These are phyloP conservation scores for Nematolebias whitei DNA, from an alignment of 2,113 vertebrate species.

Conservation along the genomic window DNA sequence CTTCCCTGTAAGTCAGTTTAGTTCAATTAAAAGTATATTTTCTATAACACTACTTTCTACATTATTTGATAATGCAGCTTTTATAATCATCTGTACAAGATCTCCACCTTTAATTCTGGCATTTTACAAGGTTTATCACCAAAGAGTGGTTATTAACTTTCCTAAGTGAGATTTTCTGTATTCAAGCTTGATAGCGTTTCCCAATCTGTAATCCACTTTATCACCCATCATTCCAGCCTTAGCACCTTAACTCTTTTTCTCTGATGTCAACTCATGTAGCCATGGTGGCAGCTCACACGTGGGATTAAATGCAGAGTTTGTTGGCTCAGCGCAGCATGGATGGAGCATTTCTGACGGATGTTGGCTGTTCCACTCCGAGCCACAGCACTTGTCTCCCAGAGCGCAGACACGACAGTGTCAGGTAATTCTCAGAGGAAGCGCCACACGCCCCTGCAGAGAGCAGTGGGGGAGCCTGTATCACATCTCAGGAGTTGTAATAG, in stretches of 20 bases:
- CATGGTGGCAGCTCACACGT: constrained; percentile 85
- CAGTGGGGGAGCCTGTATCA: constrained; percentile 78
- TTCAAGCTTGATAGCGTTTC: constrained; percentile 66
- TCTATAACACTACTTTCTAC: constrained; percentile 10
- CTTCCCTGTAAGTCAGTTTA: constrained; percentile 18
- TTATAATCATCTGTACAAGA: constrained; percentile 33
- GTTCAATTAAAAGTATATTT: constrained; percentile 13
- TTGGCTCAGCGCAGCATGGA: constrained; percentile 78
- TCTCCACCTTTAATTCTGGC: constrained; percentile 39
- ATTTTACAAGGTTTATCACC: constrained; percentile 45
- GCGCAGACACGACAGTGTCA: constrained; percentile 78
- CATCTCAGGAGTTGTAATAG: constrained; percentile 82
- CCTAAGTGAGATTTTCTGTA: constrained; percentile 51
- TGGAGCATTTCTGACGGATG: constrained; percentile 75
- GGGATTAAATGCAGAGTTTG: constrained; percentile 80
- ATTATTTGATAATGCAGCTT: background rate
- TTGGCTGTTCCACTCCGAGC: constrained; percentile 77
- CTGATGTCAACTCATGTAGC: constrained; percentile 78
- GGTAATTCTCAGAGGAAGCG: constrained; percentile 80
- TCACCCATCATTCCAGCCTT: constrained; percentile 73
- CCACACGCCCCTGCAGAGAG: constrained; percentile 78
- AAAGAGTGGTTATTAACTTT: constrained; percentile 57
- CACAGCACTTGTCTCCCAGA: constrained; percentile 77
- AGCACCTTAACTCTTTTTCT: constrained; percentile 78
- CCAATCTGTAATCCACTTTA: constrained; percentile 77